Conservation (phyloP, 2,888 invertebrate genomes). For the Coleophora flavipennella region DNA sequence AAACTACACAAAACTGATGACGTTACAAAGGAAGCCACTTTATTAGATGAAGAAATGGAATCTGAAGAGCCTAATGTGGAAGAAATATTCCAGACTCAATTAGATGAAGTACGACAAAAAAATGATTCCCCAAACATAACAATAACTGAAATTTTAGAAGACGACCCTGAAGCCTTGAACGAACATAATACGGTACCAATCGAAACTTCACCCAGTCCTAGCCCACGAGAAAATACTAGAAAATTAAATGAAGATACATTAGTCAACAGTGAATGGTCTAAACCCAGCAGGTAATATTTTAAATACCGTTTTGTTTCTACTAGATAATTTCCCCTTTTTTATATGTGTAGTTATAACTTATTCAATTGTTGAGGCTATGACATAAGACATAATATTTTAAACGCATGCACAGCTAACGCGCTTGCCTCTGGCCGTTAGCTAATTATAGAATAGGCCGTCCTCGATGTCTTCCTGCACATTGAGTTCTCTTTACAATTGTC, state of each 20-base stretch:
- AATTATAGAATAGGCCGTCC: conserved; percentile 59
- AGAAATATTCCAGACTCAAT: conserved; percentile 57
- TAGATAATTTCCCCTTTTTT: too few species aligned
- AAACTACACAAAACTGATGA: conserved; percentile 49
- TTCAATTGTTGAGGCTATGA: conserved; percentile 53
- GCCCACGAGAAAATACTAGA: conserved; percentile 36
- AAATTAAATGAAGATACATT: conserved; percentile 37
- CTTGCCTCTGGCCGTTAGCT: conserved; percentile 58
- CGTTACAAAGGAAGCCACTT: conserved; percentile 43
- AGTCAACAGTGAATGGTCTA: conserved; percentile 55
- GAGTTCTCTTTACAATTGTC: conserved; percentile 68
- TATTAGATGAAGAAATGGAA: conserved; percentile 54
- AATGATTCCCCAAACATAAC: conserved; percentile 62
- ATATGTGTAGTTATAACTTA: too few species aligned
- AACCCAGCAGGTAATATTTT: conserved; percentile 55
- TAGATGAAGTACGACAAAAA: conserved; percentile 41
- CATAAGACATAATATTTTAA: conserved; percentile 48
- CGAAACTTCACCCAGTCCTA: conserved; percentile 58
- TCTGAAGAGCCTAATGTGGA: conserved; percentile 57
- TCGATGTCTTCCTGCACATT: conserved; percentile 55
- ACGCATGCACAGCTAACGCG: conserved; percentile 64
- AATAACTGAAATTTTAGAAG: conserved; percentile 63
- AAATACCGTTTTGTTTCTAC: conserved; percentile 17
- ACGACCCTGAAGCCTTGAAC: conserved; percentile 35
- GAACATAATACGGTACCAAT: conserved; percentile 46